Percentiles rank a stretch among this genome's conserved stretches.
Conservation (phyloP, 2,113 vertebrate genomes). For the Pteronura brasiliensis region DNA sequence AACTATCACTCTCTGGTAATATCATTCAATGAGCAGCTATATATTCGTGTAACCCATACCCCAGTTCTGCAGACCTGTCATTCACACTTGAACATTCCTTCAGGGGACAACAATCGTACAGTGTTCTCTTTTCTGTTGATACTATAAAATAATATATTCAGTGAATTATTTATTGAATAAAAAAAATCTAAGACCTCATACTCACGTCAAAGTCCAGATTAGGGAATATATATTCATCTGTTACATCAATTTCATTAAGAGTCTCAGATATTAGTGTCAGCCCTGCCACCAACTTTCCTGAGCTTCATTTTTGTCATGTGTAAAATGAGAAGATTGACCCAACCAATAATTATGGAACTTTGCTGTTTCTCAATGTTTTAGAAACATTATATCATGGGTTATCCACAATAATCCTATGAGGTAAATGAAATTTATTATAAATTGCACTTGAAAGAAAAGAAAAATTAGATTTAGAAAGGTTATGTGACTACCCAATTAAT, state of each 20-base stretch:
- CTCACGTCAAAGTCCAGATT: not conserved
- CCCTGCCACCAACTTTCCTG: not conserved
- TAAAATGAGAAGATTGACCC: not conserved
- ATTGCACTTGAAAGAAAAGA: constrained; percentile 5
- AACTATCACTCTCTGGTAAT: not conserved
- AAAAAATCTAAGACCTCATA: not conserved
- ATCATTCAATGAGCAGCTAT: not conserved
- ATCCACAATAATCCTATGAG: constrained; percentile 27
- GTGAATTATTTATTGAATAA: not conserved
- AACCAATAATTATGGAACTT: not conserved
- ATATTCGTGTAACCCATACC: not conserved
- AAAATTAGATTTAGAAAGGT: constrained; percentile 14
- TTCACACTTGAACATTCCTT: not conserved
- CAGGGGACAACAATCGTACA: not conserved
- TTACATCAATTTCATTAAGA: not conserved
- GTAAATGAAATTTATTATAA: constrained; percentile 11
- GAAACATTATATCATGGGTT: not conserved
- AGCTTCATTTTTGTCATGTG: not conserved
- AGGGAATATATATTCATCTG: not conserved
- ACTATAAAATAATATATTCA: not conserved
- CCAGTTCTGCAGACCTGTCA: not conserved
- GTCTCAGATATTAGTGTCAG: not conserved
- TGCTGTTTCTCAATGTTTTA: not conserved
- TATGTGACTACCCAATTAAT: constrained; percentile 1
- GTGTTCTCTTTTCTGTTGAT: not conserved